A percentile compares a stretch with the other conserved stretches of the same genome.
phyloP scores from a whole-genome alignment of 1,140 invertebrate genomes.

The Leptopilina boulardi region DNA sequence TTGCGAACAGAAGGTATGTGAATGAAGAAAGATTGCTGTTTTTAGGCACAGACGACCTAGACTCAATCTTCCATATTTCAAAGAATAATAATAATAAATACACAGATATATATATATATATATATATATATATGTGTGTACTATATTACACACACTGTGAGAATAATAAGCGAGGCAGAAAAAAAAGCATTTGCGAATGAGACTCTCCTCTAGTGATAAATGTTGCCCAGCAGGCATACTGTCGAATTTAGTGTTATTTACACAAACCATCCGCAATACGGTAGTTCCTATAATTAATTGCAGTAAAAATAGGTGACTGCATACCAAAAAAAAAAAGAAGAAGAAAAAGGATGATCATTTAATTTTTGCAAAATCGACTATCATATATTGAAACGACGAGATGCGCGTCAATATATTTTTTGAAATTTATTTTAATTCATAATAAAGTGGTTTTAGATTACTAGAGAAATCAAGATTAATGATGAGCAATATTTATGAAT shows the following conservation, averaged over 20 bases:
- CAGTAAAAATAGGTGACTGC: neutral
- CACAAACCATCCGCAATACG: constrained; percentile 15
- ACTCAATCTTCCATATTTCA: neutral
- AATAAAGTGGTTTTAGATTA: constrained; percentile 10
- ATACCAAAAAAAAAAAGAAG: neutral
- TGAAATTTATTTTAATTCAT: constrained; percentile 2
- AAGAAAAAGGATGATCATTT: neutral
- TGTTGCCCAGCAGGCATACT: constrained; percentile 15
- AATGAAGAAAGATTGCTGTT: neutral
- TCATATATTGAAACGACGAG: neutral
- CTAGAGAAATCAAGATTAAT: constrained; percentile 10
- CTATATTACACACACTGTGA: no score
- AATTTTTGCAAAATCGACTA: neutral
- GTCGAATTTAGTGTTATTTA: constrained; percentile 14
- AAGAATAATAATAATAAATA: neutral
- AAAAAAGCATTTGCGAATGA: neutral
- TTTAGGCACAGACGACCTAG: constrained; percentile 20
- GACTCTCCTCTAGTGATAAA: neutral
- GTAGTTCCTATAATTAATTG: constrained; percentile 28
- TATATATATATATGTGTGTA: no score
- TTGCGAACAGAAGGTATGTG: neutral
- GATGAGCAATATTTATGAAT: neutral
- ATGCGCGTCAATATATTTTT: neutral
- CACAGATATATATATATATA: no score
- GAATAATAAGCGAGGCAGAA: neutral